Evolutionary conservation across 2,888 invertebrate genomes (phyloP).

Genomic region (Chromoteleia sp.): DNA sequence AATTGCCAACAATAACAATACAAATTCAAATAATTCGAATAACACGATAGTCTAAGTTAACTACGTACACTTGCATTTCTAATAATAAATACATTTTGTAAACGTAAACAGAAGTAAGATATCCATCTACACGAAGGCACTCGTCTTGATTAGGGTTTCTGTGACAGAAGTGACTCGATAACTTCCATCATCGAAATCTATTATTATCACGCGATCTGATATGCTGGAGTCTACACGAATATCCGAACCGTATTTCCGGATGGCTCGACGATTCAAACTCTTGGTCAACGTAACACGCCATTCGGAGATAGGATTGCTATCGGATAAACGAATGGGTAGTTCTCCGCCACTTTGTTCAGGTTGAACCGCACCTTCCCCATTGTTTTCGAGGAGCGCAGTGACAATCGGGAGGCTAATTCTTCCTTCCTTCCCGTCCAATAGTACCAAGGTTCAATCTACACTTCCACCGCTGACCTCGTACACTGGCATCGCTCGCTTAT

Average conservation of each 20-base stretch:
- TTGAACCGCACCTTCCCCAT: constrained; percentile 79
- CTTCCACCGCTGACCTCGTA: constrained; percentile 69
- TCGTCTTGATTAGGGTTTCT: constrained; percentile 78
- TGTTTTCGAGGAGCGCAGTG: constrained; percentile 73
- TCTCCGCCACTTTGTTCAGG: constrained; percentile 72
- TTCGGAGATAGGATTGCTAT: constrained; percentile 70
- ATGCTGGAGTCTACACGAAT: constrained; percentile 73
- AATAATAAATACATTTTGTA: constrained; percentile 15
- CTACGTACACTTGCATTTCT: neutral
- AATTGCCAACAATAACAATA: neutral
- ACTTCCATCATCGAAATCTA: constrained; percentile 82
- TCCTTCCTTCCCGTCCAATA: constrained; percentile 57
- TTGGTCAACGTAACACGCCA: constrained; percentile 71
- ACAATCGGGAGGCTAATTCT: constrained; percentile 73
- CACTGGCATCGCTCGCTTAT: constrained; percentile 68
- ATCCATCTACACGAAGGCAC: constrained; percentile 32
- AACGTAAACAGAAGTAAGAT: constrained; percentile 18
- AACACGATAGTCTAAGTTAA: no score
- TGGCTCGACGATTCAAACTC: constrained; percentile 70
- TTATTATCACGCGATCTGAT: constrained; percentile 84
- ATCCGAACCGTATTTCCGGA: constrained; percentile 65
- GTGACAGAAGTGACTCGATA: constrained; percentile 82
- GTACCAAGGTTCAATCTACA: constrained; percentile 76
- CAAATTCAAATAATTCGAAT: neutral
- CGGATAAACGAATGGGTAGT: constrained; percentile 70